A percentile compares a stretch with the other conserved stretches of the same genome.
phyloP scores from a whole-genome alignment of 2,888 invertebrate species.

The Pheosia tremula region DNA sequence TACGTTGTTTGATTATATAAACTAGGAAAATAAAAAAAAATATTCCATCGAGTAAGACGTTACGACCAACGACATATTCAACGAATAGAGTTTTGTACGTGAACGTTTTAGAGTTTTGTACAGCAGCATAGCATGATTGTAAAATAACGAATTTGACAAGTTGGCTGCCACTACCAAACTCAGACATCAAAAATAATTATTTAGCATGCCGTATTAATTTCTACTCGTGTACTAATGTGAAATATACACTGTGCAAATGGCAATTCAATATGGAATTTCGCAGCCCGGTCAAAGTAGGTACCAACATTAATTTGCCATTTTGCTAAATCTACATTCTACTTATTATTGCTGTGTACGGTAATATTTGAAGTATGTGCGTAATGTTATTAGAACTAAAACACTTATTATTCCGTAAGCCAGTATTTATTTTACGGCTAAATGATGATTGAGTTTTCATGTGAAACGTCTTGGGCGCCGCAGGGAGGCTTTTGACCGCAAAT shows the following conservation, averaged over 20 bases:
- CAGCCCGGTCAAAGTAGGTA: background rate
- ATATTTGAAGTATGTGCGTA: background rate
- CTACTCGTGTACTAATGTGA: background rate
- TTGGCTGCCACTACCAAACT: too few relatives aligned
- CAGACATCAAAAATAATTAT: too few relatives aligned
- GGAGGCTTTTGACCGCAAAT: slow-evolving; percentile 19
- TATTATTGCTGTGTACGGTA: background rate
- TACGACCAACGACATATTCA: too few relatives aligned
- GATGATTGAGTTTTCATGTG: background rate
- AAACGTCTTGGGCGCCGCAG: background rate
- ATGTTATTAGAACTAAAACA: too few relatives aligned
- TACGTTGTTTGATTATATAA: too few relatives aligned
- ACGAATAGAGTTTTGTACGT: too few relatives aligned
- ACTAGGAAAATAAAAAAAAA: too few relatives aligned
- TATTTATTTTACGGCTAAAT: background rate
- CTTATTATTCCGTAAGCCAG: background rate
- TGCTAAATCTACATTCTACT: background rate
- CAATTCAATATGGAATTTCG: background rate
- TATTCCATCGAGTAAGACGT: too few relatives aligned
- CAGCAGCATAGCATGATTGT: too few relatives aligned
- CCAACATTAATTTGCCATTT: background rate
- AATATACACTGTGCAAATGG: background rate
- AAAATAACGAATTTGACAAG: too few relatives aligned
- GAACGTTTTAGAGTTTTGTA: too few relatives aligned
- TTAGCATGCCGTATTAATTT: too few relatives aligned